Evolutionary conservation across 2,797 vertebrate species (phyloP).

Genomic region (Xyrichtys novacula): DNA sequence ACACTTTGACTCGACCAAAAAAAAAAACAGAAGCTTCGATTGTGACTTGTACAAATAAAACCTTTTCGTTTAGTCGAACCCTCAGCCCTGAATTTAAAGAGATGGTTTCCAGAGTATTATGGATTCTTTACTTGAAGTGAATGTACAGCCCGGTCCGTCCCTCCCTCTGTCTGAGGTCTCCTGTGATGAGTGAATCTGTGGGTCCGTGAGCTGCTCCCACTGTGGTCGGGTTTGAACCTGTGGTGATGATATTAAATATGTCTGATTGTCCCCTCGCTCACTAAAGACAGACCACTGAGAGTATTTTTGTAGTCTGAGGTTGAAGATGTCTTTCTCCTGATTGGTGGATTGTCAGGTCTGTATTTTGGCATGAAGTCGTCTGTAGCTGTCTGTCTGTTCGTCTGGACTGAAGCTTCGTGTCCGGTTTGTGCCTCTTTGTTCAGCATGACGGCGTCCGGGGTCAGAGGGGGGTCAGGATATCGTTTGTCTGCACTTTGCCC

Average conservation of each 20-base stretch:
- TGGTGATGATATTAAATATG: not conserved
- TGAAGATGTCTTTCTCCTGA: conserved; percentile 27
- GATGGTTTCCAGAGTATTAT: too few species aligned
- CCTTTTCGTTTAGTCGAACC: not conserved
- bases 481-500: conserved; percentile 30
- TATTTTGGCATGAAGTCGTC: conserved; percentile 62
- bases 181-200: conserved; percentile 32
- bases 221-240: conserved; percentile 13
- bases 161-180: conserved; percentile 25
- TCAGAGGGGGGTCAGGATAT: not conserved
- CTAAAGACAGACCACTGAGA: conserved; percentile 18
- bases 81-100: not conserved
- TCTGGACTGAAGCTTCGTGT: conserved; percentile 51
- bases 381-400: conserved; percentile 31
- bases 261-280: not conserved
- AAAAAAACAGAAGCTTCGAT: conserved; percentile 13
- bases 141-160: conserved; percentile 44
- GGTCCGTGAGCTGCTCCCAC: conserved; percentile 24
- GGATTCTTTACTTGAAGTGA: conserved; percentile 58
- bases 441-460: conserved; percentile 42
- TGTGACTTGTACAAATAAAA: not conserved
- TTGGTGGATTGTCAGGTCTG: conserved; percentile 23
- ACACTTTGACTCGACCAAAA: conserved; percentile 60
- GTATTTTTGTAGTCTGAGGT: conserved; percentile 59
- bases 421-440: conserved; percentile 46